A percentile compares a stretch with the other conserved stretches of the same genome.
Evolutionary conservation across 2,888 invertebrate species (phyloP).

Genomic region (Monochamus alternatus): DNA sequence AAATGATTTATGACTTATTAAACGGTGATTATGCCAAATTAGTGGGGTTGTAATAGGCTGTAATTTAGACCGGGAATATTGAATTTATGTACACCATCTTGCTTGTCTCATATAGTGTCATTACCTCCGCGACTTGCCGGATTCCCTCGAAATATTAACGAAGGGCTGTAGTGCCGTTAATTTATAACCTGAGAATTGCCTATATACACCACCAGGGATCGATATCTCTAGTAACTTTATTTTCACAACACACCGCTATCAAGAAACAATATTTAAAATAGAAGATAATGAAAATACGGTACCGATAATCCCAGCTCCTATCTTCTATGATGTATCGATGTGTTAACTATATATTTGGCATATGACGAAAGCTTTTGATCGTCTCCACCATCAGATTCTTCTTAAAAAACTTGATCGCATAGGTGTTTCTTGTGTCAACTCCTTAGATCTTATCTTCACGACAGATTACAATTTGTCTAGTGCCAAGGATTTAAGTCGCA

Average conservation of each 20-base stretch:
- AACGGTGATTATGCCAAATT: slow-evolving; percentile 68
- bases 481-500: too few relatives aligned
- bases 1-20: slow-evolving; percentile 68
- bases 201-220: neutral
- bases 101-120: slow-evolving; percentile 52
- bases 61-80: slow-evolving; percentile 57
- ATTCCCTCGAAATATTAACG: slow-evolving; percentile 37
- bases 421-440: too few relatives aligned
- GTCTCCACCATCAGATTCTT: too few relatives aligned
- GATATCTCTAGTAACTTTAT: neutral
- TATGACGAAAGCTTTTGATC: too few relatives aligned
- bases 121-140: slow-evolving; percentile 42
- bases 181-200: slow-evolving; percentile 34
- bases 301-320: too few relatives aligned
- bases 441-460: too few relatives aligned
- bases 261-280: too few relatives aligned
- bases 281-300: too few relatives aligned
- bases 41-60: slow-evolving; percentile 65
- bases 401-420: too few relatives aligned
- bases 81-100: slow-evolving; percentile 46
- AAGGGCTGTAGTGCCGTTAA: slow-evolving; percentile 33
- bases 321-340: too few relatives aligned
- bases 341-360: too few relatives aligned
- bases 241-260: neutral
- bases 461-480: too few relatives aligned